phyloP scores from a whole-genome alignment of 2,113 vertebrate species.

The Phocoena sinus region DNA sequence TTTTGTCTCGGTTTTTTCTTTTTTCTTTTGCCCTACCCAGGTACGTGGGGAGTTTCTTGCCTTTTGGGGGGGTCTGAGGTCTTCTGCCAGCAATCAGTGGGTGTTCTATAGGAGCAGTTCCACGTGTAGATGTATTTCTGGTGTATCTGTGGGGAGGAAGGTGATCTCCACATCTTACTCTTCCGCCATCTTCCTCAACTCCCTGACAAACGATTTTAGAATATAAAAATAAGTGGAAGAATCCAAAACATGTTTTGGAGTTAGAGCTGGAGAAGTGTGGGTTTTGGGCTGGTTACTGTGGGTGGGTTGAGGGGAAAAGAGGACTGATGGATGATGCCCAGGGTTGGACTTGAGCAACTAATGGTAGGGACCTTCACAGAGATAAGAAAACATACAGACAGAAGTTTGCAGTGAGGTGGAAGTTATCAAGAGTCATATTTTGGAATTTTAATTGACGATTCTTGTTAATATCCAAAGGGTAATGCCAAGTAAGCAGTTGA shows the following conservation, averaged over 20 bases:
- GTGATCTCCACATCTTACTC: too few relatives aligned
- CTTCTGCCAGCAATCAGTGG: too few relatives aligned
- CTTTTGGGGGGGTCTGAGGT: too few relatives aligned
- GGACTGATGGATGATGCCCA: not conserved
- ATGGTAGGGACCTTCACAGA: not conserved
- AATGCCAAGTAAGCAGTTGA: not conserved
- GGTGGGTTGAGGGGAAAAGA: not conserved
- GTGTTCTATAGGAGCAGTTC: too few relatives aligned
- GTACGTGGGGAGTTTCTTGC: too few relatives aligned
- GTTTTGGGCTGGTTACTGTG: rapidly evolving
- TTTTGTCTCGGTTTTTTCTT: too few relatives aligned
- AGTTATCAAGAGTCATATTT: not conserved
- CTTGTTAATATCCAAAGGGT: not conserved
- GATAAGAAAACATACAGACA: not conserved
- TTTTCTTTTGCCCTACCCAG: too few relatives aligned
- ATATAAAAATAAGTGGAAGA: not conserved
- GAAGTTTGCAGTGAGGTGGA: not conserved
- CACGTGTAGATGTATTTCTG: too few relatives aligned
- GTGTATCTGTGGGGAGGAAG: too few relatives aligned
- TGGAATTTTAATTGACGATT: not conserved
- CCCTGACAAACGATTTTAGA: not conserved
- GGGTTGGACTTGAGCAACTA: not conserved
- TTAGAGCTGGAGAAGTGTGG: not conserved
- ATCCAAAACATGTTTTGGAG: not conserved
- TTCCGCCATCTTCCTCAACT: too few relatives aligned